Evolutionary conservation across 2,797 vertebrate species (phyloP).

Genomic region (Lagodon rhomboides): DNA sequence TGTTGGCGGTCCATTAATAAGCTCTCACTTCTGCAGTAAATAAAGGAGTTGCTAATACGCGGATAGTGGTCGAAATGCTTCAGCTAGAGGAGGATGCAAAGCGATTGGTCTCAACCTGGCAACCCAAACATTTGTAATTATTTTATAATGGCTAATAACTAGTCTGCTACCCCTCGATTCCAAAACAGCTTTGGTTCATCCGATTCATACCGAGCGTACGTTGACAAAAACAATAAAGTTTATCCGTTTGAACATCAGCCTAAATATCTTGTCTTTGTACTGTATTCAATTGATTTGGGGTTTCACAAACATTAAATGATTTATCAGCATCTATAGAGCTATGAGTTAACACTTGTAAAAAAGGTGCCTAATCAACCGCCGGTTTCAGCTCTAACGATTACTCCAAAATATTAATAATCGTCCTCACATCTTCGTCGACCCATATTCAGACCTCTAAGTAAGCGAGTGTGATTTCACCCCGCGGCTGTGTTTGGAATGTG

Average conservation of each 20-base stretch:
- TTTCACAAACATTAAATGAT: neutral
- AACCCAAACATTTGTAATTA: neutral
- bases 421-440: neutral
- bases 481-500: conserved; percentile 28
- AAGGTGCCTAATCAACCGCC: no score
- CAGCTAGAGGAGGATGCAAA: conserved; percentile 1
- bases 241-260: no score
- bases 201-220: no score
- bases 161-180: neutral
- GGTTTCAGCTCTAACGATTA: neutral
- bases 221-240: no score
- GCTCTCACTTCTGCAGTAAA: neutral
- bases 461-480: conserved; percentile 13
- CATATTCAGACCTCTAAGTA: conserved; percentile 18
- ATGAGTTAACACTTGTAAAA: neutral
- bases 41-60: neutral
- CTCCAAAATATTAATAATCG: neutral
- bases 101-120: neutral
- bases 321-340: neutral
- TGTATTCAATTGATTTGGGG: no score
- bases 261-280: no score
- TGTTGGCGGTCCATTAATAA: neutral
- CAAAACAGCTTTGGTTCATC: no score
- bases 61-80: neutral
- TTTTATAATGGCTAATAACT: conserved; percentile 6